Base-by-base conservation (phyloP, 1,140 invertebrate genomes). In the Drosophila burlai region DNA sequence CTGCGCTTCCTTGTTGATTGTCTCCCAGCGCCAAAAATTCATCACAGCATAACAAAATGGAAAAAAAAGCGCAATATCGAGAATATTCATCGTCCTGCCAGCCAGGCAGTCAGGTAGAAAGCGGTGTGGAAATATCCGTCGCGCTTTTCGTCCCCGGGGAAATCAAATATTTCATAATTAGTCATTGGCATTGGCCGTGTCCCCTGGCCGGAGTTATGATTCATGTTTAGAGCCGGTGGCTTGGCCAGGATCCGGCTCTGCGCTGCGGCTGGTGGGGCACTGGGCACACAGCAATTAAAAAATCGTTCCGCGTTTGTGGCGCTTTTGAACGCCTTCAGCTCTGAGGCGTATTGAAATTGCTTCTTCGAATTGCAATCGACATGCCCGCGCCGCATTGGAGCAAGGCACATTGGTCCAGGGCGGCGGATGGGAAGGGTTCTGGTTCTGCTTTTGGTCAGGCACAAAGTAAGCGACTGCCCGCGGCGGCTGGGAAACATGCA, bases 111-210 rank as follows among this genome's bases (percentile, higher is more conserved):
- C 66, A 79, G 76, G 76, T 79, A 68, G 49, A 71, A 69, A 71
- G 77, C 66, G 65, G 67, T 77, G 69, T 78, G 79, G 80, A 78
- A 87, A 89, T 89, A 81, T 87, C 74, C 84, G 84, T 83, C 81
- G 84, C 81, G 84, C 54, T 59, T 81, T 83, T 84, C 55, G 61
- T 89, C 76, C 75, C 85, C 61, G 60, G 90, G 91, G 91, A 92
- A 92, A 92, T 92, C 90, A 92, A 92, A 92, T 83, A 92, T 92
- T 92, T 91, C 86, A 92, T 92, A 92, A 92, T 92, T 92, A 92
- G 91, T 92, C 85, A 87, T 87, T 92, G 85, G 90, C 82, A 89
- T 73, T 80, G 82, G 60, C 73, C 58, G 58, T 40, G 71, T 80
- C 72, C 76, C 76, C 73, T 49, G 78, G 62, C 66, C 71, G 73